These are phyloP conservation scores for Alethe castanea DNA, from an alignment of 2,113 vertebrate genomes.

Conservation along the genomic window DNA sequence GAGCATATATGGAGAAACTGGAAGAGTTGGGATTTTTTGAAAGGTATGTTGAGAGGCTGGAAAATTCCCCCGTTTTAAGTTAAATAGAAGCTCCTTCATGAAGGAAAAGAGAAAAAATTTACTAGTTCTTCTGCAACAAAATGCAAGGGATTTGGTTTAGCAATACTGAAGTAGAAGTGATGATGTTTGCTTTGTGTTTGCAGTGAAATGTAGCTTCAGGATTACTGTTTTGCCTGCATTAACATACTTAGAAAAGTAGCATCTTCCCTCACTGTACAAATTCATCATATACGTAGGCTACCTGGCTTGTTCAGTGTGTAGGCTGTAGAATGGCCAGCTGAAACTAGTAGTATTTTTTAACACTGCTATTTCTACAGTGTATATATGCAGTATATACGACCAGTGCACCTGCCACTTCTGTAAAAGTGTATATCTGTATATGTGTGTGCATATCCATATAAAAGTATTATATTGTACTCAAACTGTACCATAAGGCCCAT, in stretches of 20 bases:
- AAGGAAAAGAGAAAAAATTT: not conserved
- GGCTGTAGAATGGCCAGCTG: not conserved
- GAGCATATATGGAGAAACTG: not conserved
- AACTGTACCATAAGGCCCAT: accelerated
- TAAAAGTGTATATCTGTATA: not conserved
- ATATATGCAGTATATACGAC: not conserved
- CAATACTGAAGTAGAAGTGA: not conserved
- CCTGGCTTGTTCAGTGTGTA: not conserved
- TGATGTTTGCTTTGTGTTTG: not conserved
- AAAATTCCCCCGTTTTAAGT: not conserved
- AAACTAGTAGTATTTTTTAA: not conserved
- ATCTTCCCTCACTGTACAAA: not conserved
- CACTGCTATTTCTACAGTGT: not conserved
- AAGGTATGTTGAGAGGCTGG: not conserved
- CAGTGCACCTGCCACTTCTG: not conserved
- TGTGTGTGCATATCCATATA: not conserved
- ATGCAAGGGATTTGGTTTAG: not conserved
- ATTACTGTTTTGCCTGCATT: not conserved
- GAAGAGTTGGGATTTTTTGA: not conserved
- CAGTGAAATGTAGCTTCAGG: not conserved
- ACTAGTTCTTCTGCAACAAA: not conserved
- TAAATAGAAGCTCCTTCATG: not conserved
- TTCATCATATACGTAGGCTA: not conserved
- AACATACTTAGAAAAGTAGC: not conserved
- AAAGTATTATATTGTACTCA: not conserved